Percentiles rank a stretch among this genome's conserved stretches.
Conservation (phyloP, 2,888 invertebrate genomes). For the Parascotia fuliginaria region DNA sequence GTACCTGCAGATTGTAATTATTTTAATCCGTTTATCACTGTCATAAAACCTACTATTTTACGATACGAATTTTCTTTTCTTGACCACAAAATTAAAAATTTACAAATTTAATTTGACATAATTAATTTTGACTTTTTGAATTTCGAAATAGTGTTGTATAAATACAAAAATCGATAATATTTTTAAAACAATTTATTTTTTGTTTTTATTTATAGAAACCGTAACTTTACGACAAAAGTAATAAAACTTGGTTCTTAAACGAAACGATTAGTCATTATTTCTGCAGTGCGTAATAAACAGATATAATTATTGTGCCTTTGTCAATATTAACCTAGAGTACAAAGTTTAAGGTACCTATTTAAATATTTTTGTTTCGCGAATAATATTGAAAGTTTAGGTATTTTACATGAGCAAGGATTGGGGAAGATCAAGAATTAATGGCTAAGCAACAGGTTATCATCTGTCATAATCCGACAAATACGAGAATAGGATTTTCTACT, state of each 20-base stretch:
- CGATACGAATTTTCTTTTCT: no score
- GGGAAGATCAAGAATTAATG: conserved; percentile 73
- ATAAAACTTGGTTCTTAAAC: conserved; percentile 6
- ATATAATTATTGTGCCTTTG: conserved; percentile 27
- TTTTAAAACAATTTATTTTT: conserved; percentile 20
- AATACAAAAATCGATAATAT: conserved; percentile 27
- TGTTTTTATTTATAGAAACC: conserved; percentile 19
- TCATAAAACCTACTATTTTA: no score
- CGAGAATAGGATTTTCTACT: conserved; percentile 75
- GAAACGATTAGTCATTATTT: conserved; percentile 23
- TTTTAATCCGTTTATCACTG: no score
- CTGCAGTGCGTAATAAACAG: conserved; percentile 29
- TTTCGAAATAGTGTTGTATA: conserved; percentile 49
- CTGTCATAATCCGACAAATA: conserved; percentile 78
- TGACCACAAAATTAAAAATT: no score
- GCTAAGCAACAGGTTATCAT: conserved; percentile 80
- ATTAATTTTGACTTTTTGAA: conserved; percentile 37
- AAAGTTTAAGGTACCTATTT: no score
- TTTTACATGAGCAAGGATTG: conserved; percentile 54
- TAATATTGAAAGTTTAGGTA: conserved; percentile 33
- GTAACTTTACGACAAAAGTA: no score
- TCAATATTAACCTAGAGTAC: conserved; percentile 36
- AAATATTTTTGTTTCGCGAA: conserved; percentile 16
- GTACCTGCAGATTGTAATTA: no score
- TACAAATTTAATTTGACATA: conserved; percentile 6